A percentile compares a stretch with the other conserved stretches of the same genome.
Conservation (phyloP, 2,113 vertebrate species). For the Mastomys coucha region DNA sequence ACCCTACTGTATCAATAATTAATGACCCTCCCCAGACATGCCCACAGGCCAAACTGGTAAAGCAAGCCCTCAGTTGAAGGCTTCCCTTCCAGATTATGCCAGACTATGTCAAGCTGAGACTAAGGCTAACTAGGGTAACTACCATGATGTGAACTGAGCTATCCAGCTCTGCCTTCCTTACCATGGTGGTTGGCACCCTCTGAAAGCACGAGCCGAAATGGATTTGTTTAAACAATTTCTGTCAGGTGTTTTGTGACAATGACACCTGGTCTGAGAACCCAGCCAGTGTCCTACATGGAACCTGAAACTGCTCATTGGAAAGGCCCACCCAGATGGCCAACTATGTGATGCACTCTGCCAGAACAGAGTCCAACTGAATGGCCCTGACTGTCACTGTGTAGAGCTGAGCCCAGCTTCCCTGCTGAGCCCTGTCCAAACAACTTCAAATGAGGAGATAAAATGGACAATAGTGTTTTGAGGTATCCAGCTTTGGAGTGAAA, state of each 20-base stretch:
- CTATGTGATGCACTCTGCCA: rapidly evolving
- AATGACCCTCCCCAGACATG: neutral
- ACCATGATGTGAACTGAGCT: neutral
- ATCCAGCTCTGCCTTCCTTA: neutral
- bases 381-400: neutral
- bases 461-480: neutral
- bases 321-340: rapidly evolving
- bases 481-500: neutral
- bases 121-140: neutral
- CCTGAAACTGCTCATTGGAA: neutral
- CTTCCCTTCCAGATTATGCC: no score
- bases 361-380: neutral
- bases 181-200: neutral
- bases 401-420: neutral
- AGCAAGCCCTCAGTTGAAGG: neutral
- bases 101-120: neutral
- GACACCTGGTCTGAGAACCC: neutral
- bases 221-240: neutral
- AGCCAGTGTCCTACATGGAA: neutral
- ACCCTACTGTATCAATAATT: neutral
- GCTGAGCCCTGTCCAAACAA: neutral
- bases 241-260: neutral
- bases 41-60: neutral
- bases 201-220: neutral
- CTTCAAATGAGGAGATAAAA: neutral